A percentile compares a stretch with the other conserved stretches of the same genome.
Evolutionary conservation across 2,888 invertebrate genomes (phyloP).

Genomic region (Elegia similella): DNA sequence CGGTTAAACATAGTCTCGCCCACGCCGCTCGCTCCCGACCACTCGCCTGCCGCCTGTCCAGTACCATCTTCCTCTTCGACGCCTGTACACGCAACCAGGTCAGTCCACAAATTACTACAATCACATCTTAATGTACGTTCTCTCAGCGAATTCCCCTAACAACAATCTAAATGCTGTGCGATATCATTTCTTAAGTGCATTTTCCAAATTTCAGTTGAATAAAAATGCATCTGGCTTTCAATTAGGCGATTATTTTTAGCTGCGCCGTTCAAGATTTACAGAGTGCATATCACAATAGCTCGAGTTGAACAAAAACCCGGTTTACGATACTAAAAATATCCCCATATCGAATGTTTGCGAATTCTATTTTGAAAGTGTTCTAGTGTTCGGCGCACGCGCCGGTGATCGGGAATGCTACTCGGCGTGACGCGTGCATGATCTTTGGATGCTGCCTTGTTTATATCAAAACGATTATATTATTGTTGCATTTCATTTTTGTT

Average conservation of each 20-base stretch:
- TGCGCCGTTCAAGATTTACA: constrained; percentile 52
- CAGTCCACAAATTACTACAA: constrained; percentile 45
- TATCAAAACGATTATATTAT: not conserved
- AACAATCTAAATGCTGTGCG: constrained; percentile 47
- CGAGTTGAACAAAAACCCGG: constrained; percentile 73
- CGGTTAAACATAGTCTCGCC: constrained; percentile 78
- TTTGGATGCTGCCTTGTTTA: constrained; percentile 11
- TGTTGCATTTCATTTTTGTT: too few relatives aligned
- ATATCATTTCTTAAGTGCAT: constrained; percentile 27
- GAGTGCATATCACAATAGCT: constrained; percentile 73
- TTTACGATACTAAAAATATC: constrained; percentile 76
- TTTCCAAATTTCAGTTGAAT: constrained; percentile 6
- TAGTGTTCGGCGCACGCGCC: constrained; percentile 45
- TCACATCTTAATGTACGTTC: constrained; percentile 27
- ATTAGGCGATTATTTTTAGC: constrained; percentile 61
- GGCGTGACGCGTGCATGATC: not conserved
- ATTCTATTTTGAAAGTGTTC: constrained; percentile 74
- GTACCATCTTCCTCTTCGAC: constrained; percentile 69
- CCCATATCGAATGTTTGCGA: constrained; percentile 79
- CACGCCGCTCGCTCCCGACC: constrained; percentile 55
- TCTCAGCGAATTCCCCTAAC: constrained; percentile 52
- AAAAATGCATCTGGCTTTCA: constrained; percentile 34
- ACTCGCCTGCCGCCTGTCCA: constrained; percentile 52
- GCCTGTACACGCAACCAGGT: constrained; percentile 72
- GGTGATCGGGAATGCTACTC: constrained; percentile 32